A percentile compares a stretch with the other conserved stretches of the same genome.
These are phyloP conservation scores for Allacma fusca DNA, from an alignment of 2,888 invertebrate species.

Conservation along the genomic window DNA sequence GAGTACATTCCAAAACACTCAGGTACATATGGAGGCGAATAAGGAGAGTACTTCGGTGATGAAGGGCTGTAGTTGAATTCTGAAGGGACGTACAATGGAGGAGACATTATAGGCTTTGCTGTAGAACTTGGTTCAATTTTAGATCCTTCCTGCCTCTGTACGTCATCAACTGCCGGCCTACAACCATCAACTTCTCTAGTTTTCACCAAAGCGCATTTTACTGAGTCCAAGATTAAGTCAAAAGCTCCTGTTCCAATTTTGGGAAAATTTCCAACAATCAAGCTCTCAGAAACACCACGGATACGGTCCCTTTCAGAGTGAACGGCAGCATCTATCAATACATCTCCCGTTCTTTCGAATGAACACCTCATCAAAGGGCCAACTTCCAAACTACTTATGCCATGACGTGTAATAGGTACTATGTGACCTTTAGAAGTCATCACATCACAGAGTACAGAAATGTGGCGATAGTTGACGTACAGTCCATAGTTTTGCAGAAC, in stretches of 20 bases:
- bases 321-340: constrained; percentile 96
- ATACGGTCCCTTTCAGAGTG: constrained; percentile 98
- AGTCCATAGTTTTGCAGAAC: constrained; percentile 99
- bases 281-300: constrained; percentile 98
- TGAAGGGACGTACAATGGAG: background rate
- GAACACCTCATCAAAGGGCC: constrained; percentile 99
- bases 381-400: constrained; percentile 97
- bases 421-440: constrained; percentile 99
- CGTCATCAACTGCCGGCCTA: constrained; percentile 64
- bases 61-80: constrained; percentile 67
- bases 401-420: constrained; percentile 99
- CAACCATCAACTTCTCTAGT: constrained; percentile 69
- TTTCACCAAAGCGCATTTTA: constrained; percentile 93
- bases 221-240: constrained; percentile 94
- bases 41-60: constrained; percentile 79
- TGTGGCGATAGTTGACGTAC: constrained; percentile 99
- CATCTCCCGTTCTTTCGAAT: constrained; percentile 99
- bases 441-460: constrained; percentile 98
- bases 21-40: constrained; percentile 61
- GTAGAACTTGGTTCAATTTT: constrained; percentile 62
- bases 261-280: constrained; percentile 98
- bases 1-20: constrained; percentile 69
- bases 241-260: constrained; percentile 81
- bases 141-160: constrained; percentile 64
- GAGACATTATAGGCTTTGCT: background rate